phyloP scores from a whole-genome alignment of 2,888 invertebrate genomes.

The Drosophila formosana region DNA sequence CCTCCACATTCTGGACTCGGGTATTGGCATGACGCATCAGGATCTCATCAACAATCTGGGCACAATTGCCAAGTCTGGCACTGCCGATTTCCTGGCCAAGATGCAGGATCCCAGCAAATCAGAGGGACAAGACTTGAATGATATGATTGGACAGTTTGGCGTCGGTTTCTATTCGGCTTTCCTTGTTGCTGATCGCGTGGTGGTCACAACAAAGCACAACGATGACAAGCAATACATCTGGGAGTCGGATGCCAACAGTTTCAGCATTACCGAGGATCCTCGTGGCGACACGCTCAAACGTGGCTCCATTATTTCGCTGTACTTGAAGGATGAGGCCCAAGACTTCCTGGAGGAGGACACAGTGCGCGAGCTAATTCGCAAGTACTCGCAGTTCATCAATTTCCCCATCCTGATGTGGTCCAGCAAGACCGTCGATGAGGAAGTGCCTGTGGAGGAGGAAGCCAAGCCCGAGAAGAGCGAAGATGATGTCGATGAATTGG shows the following conservation, averaged over 20 bases:
- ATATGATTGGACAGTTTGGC: constrained; percentile 99
- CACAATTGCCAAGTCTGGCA: constrained; percentile 99
- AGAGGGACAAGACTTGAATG: constrained; percentile 92
- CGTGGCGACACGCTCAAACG: constrained; percentile 95
- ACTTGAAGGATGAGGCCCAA: constrained; percentile 98
- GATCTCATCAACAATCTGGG: constrained; percentile 98
- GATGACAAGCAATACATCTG: constrained; percentile 97
- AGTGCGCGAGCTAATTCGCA: constrained; percentile 95
- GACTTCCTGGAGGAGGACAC: constrained; percentile 98
- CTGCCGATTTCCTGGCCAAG: constrained; percentile 97
- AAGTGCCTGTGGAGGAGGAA: constrained; percentile 88
- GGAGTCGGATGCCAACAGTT: constrained; percentile 97
- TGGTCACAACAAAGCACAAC: constrained; percentile 98
- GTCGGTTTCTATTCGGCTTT: constrained; percentile 99
- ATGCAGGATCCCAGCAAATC: constrained; percentile 89
- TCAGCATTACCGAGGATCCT: constrained; percentile 96
- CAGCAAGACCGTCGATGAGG: constrained; percentile 90
- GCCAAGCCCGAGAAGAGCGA: constrained; percentile 86
- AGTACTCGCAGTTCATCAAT: constrained; percentile 99
- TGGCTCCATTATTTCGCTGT: constrained; percentile 94
- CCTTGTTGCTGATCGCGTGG: constrained; percentile 97
- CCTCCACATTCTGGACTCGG: constrained; percentile 97
- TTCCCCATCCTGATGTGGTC: constrained; percentile 99
- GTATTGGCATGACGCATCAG: constrained; percentile 98
- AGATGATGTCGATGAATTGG: constrained; percentile 86